phyloP scores from a whole-genome alignment of 2,797 vertebrate genomes.

The Bradypodion pumilum region DNA sequence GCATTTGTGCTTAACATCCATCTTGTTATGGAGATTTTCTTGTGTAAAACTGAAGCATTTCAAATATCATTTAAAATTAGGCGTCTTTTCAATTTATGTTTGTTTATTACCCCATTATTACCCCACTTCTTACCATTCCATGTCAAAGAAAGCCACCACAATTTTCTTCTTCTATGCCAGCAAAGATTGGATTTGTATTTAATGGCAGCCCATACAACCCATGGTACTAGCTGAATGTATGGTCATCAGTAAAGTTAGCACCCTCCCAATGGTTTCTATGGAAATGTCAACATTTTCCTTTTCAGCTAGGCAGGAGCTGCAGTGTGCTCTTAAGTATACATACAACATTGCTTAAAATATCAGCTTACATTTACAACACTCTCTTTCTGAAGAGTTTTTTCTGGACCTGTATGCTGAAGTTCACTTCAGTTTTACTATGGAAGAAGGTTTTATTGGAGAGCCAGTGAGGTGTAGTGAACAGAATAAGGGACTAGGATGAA shows the following conservation, averaged over 20 bases:
- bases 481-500: too few species aligned
- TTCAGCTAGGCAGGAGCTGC: background rate
- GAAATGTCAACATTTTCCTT: conserved; percentile 20
- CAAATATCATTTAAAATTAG: background rate
- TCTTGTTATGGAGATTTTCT: background rate
- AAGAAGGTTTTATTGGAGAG: background rate
- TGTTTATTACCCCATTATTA: background rate
- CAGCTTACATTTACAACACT: background rate
- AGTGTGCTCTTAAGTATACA: conserved; percentile 15
- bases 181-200: background rate
- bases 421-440: background rate
- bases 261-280: conserved; percentile 17
- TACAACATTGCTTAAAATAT: conserved; percentile 13
- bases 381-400: background rate
- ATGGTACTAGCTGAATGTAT: background rate
- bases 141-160: background rate
- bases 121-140: background rate
- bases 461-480: too few species aligned
- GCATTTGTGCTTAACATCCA: background rate
- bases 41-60: background rate
- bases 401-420: background rate
- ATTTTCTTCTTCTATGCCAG: background rate
- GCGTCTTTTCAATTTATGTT: background rate
- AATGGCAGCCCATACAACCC: background rate
- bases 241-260: background rate